phyloP scores from a whole-genome alignment of 1,140 invertebrate genomes.

The Pteromalus puparum region DNA sequence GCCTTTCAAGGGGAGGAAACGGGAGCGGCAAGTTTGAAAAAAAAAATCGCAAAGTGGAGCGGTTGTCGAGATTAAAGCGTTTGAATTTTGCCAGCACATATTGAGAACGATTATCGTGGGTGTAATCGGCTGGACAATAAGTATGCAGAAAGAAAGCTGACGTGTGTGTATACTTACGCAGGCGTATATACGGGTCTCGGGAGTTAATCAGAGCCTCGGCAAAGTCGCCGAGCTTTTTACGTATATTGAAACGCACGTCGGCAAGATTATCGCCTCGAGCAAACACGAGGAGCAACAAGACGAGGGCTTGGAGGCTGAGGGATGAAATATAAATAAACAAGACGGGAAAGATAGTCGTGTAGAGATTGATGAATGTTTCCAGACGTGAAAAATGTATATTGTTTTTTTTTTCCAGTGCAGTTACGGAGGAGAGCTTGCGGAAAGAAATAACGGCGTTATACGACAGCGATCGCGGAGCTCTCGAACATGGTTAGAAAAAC shows the following conservation, averaged over 20 bases:
- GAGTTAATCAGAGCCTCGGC: constrained; percentile 8
- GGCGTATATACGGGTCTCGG: not conserved
- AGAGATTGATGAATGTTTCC: not conserved
- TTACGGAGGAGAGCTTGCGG: no score
- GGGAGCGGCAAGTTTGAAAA: no score
- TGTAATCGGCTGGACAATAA: not conserved
- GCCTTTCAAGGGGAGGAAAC: no score
- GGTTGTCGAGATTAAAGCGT: no score
- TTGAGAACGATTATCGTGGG: no score
- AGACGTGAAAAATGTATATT: not conserved
- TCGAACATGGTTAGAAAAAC: not conserved
- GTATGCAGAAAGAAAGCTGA: not conserved
- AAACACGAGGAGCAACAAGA: not conserved
- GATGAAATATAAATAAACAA: not conserved
- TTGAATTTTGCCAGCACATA: no score
- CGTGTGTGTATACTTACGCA: not conserved
- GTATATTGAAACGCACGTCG: not conserved
- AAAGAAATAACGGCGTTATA: no score
- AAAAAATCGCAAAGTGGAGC: no score
- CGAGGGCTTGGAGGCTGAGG: not conserved
- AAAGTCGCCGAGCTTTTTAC: not conserved
- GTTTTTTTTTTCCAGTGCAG: no score
- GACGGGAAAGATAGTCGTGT: not conserved
- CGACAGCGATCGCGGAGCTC: no score
- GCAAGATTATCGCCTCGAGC: constrained; percentile 14